Conservation (phyloP, 2,113 vertebrate genomes). For the Cynoglossus semilaevis region DNA sequence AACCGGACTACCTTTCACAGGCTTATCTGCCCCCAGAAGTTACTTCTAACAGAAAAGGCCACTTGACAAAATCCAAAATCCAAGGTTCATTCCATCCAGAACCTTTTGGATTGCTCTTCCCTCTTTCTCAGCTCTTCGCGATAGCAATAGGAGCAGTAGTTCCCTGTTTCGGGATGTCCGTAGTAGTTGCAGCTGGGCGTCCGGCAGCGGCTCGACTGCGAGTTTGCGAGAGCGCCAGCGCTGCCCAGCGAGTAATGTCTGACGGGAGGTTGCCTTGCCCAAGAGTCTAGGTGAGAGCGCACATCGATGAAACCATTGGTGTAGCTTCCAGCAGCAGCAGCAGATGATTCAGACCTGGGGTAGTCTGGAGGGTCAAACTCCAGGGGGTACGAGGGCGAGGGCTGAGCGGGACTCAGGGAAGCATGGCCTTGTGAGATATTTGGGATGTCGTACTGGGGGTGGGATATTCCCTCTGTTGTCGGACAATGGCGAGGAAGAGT, state of each 20-base stretch:
- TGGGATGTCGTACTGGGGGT: conserved; percentile 53
- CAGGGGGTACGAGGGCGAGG: conserved; percentile 60
- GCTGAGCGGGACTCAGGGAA: conserved; percentile 64
- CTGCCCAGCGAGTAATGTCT: conserved; percentile 80
- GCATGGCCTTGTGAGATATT: conserved; percentile 48
- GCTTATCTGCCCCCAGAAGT: conserved; percentile 2
- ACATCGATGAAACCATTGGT: conserved; percentile 81
- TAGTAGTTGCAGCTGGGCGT: conserved; percentile 91
- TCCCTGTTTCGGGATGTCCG: conserved; percentile 90
- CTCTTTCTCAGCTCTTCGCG: conserved; percentile 85
- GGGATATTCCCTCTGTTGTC: conserved; percentile 65
- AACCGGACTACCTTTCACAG: conserved; percentile 19
- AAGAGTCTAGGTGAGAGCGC: conserved; percentile 65
- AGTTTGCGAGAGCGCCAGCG: conserved; percentile 60
- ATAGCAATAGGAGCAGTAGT: conserved; percentile 97
- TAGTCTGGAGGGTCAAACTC: conserved; percentile 65
- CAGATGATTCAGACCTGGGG: conserved; percentile 30
- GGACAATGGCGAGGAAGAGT: conserved; percentile 87
- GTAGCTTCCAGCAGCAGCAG: conserved; percentile 42
- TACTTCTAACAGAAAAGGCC: conserved; percentile 38
- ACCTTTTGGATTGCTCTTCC: conserved; percentile 84
- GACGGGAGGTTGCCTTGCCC: conserved; percentile 59
- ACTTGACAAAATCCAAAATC: conserved; percentile 40
- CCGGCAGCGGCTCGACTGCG: conserved; percentile 87
- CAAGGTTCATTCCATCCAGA: conserved; percentile 72